Evolutionary conservation across 92 coral and sea anemone genomes (phyloP), one percentile per base, ranked within the genome.

Genomic region (Heteractis magnifica): DNA sequence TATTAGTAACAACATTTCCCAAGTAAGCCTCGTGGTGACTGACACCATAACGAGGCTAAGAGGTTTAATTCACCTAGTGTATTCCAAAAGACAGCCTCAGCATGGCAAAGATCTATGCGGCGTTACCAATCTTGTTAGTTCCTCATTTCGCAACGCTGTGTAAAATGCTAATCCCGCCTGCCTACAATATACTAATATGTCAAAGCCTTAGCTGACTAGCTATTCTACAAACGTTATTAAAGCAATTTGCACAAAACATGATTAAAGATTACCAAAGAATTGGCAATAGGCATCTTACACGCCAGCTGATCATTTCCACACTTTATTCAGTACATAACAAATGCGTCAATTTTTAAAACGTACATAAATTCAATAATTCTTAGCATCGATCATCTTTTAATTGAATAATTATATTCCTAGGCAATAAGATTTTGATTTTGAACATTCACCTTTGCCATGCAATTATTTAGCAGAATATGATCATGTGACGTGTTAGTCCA

Each of bases 141-240:
- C 3, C 44, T 34, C 3, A 68, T 23, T 19, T 11, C 48, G 73
- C 49, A 68, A 41, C 41, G 19, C 23, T 68, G 10, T 20, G 18
- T 20, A 62, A 18, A 23, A 20, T 18, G 26, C 26, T 10, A 26
- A 68, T 23, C 73, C 73, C 73, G 11, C 23, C 26, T 26, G 73
- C 73, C 73, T 68, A 68, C 73, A 68, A 68, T 68, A 21, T n/a
- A 68, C 73, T 68, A 68, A 23, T 26, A 26, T 48, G 73, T 48
- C 73, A 68, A 26, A 68, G 73, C 41, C 6, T 20, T 21, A 23
- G 49, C 10, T 13, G 23, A 23, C 73, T 68, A 44, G 73, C 73
- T 68, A 26, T 20, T 68, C 73, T 68, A 68, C 73, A 21, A 64
- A 64, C 7, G 71, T 64, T 64, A 19, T 64, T n/a, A 4, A 64